Base-by-base conservation (phyloP, 1,140 invertebrate genomes). In the Lepidurus couesii region DNA sequence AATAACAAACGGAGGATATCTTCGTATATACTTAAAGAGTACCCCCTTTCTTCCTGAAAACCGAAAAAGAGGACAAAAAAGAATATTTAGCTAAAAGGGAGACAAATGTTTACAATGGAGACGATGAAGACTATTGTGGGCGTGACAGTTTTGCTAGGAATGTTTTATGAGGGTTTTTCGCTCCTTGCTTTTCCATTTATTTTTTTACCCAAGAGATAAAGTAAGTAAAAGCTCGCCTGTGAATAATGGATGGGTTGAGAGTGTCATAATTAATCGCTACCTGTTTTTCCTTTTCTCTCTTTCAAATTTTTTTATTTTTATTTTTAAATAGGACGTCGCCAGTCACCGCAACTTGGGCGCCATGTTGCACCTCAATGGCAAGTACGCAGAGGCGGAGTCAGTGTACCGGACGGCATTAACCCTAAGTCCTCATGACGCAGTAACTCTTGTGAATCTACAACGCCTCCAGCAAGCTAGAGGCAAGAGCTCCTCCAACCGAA, bases 311-410 rank as follows among this genome's bases (percentile, higher is more conserved):
- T 44, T 45, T 7, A 42, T 43, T 78, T 2, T 53, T 45, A 75
- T 79, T 80, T 13, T 13, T 44, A n/a, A n/a, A 74, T 83, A 88
- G 87, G 84, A 87, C 75, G 85, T 87, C 0, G 84, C 86, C 13
- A 86, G 86, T 73, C 87, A 88, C 79, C 87, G 88, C 84, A 89
- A 89, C 80, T 82, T 89, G 42, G 88, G 88, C 43, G 88, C 88
- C 65, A 89, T 89, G 83, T 83, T 88, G 13, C 88, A 89, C 82
- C 83, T 88, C 24, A 89, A 88, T 80, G 85, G 85, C 10, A 88
- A 88, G 82, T 83, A 86, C 21, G 76, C 81, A 44, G 87, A 88
- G 81, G 88, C 88, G 7, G 86, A 88, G 81, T 65, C 79, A 65
- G 85, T 85, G 80, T 89, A 89, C 82, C 78, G 86, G 47, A 81